A percentile compares a stretch with the other conserved stretches of the same genome.
Conservation (phyloP, 2,113 vertebrate genomes). For the Scytalopus superciliaris region DNA sequence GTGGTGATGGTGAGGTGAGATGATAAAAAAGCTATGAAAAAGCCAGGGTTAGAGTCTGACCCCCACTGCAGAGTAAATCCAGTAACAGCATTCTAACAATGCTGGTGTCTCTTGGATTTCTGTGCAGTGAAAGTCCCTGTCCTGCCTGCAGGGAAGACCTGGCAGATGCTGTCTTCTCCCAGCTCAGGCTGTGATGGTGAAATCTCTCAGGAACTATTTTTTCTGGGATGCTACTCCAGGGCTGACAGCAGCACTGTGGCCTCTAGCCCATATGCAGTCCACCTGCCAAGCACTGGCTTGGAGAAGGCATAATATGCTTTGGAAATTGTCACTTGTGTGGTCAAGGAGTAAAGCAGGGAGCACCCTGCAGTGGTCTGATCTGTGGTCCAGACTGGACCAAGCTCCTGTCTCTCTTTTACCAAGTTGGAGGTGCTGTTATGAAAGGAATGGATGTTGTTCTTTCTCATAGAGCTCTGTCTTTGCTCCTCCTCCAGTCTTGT, state of each 20-base stretch:
- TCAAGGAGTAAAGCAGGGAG: not conserved
- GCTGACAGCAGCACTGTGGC: not conserved
- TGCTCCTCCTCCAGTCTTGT: not conserved
- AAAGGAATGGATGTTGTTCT: not conserved
- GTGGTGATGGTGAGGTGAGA: not conserved
- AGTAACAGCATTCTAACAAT: not conserved
- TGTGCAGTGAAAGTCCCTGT: not conserved
- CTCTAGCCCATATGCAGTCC: not conserved
- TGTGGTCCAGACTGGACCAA: not conserved
- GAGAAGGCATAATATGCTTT: not conserved
- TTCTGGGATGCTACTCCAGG: not conserved
- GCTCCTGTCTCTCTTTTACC: not conserved
- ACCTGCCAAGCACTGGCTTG: not conserved
- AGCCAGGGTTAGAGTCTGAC: not conserved
- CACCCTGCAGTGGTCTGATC: not conserved
- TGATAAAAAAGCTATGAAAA: not conserved
- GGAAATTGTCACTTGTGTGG: not conserved
- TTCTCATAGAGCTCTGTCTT: not conserved
- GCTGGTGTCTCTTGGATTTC: not conserved
- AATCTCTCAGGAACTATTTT: not conserved
- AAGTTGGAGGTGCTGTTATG: not conserved
- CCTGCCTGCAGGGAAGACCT: not conserved
- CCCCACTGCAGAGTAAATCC: not conserved
- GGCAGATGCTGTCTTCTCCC: not conserved
- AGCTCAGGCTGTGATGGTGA: not conserved